Base-by-base conservation (phyloP, 2,888 invertebrate species). In the Pseudanteris insignis region DNA sequence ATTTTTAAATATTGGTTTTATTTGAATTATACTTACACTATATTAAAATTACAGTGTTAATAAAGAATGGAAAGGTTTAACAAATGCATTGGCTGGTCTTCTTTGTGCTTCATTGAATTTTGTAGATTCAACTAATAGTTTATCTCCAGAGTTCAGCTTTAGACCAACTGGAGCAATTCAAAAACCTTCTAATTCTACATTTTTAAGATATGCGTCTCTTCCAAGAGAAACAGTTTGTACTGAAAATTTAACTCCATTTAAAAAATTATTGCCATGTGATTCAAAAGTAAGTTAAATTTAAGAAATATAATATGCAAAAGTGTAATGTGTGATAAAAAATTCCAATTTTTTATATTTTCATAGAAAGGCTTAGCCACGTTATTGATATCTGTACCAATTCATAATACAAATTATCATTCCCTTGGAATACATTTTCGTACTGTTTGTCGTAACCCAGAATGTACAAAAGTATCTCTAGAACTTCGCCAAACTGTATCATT, bases 221-320 rank as follows among this genome's bases (percentile, higher is more conserved):
- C 96, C 98, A 0, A 85, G 94, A 65, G 99, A 99, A 84, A 92
- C 94, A 70, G 95, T 97, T 2, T 99, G 99, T 76, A 99, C 98
- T 0, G 99, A 99, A 83, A 99, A 99, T 83, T 83, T 99, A 70
- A 98, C 99, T 8, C 98, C 99, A 0, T 98, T 97, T 91, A 95
- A 96, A 74, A 99, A 98, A 78, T 82, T 99, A 2, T 81, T 99
- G 33, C 98, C 99, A 0, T 99, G 99, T 81, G 91, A 92, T 79
- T 89, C 91, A n/a, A 89, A 86, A 78, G 86, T 84, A 77, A 46
- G n/a, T n/a, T n/a, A n/a, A n/a, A n/a, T n/a, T n/a, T n/a, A n/a
- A n/a, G n/a, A n/a, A n/a, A n/a, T n/a, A n/a, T n/a, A n/a, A n/a
- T n/a, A n/a, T n/a, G n/a, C n/a, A n/a, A n/a, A n/a, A n/a, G n/a